A percentile compares a stretch with the other conserved stretches of the same genome.
phyloP scores from a whole-genome alignment of 2,797 vertebrate species.

The Hemibagrus guttatus region DNA sequence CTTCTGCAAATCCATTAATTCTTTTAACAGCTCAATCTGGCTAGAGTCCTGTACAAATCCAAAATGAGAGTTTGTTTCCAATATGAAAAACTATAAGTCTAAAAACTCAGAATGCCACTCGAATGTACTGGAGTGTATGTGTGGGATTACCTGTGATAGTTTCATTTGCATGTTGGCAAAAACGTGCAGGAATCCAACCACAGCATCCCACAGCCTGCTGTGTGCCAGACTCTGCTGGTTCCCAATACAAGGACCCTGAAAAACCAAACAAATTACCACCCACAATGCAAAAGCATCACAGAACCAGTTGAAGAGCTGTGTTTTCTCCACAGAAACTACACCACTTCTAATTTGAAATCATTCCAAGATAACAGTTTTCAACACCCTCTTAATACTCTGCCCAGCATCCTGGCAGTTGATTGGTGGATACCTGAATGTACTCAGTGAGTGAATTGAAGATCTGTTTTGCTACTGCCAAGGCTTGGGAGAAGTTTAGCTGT shows the following conservation, averaged over 20 bases:
- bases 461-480: slow-evolving; percentile 91
- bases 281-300: neutral
- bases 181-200: slow-evolving; percentile 88
- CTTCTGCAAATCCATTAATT: slow-evolving; percentile 86
- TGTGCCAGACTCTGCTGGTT: slow-evolving; percentile 89
- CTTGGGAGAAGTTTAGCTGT: slow-evolving; percentile 92
- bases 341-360: neutral
- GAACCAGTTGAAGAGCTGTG: neutral
- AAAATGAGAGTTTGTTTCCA: neutral
- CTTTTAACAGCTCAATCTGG: slow-evolving; percentile 86
- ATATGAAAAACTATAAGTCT: neutral
- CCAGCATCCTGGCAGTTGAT: neutral
- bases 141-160: slow-evolving; percentile 82
- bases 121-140: neutral
- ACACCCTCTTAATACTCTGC: neutral
- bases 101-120: neutral
- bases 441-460: slow-evolving; percentile 98
- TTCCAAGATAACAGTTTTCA: neutral
- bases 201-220: slow-evolving; percentile 87
- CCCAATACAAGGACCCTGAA: slow-evolving; percentile 83
- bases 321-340: neutral
- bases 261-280: slow-evolving; percentile 14
- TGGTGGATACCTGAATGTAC: slow-evolving; percentile 89
- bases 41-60: slow-evolving; percentile 77
- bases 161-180: slow-evolving; percentile 94